These are phyloP conservation scores for Peromyscus nudipes DNA, from an alignment of 2,797 vertebrate species.

Conservation along the genomic window DNA sequence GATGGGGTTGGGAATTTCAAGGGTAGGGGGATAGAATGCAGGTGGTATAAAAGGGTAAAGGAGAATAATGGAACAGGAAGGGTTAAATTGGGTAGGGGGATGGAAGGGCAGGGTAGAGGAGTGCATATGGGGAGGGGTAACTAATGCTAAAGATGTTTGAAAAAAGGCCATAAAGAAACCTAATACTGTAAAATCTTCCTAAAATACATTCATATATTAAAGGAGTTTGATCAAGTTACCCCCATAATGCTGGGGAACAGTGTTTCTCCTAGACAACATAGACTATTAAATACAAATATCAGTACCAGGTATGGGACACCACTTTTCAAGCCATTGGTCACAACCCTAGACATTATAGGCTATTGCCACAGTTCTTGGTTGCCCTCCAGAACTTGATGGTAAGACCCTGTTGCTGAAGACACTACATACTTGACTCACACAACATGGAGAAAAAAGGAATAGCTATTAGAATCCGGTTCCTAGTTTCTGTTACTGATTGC, in stretches of 20 bases:
- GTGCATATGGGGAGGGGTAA: background rate
- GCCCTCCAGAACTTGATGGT: background rate
- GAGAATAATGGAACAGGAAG: background rate
- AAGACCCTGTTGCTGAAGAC: background rate
- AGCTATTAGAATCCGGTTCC: constrained; percentile 9
- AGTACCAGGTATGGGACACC: background rate
- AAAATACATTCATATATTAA: background rate
- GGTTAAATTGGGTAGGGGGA: background rate
- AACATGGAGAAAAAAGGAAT: constrained; percentile 13
- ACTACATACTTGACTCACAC: background rate
- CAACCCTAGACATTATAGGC: background rate
- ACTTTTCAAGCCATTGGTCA: background rate
- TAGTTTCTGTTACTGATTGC: background rate
- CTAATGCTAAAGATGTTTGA: background rate
- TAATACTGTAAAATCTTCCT: background rate
- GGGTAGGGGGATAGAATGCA: background rate
- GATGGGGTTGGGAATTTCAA: background rate
- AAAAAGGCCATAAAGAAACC: background rate
- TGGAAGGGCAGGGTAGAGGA: background rate
- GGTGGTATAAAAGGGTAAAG: background rate
- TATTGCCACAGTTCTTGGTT: background rate
- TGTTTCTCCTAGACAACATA: background rate
- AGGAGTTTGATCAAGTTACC: background rate
- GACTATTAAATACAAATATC: background rate
- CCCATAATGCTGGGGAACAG: background rate